Conservation (phyloP, 2,888 invertebrate genomes). For the Chironomus tentans region DNA sequence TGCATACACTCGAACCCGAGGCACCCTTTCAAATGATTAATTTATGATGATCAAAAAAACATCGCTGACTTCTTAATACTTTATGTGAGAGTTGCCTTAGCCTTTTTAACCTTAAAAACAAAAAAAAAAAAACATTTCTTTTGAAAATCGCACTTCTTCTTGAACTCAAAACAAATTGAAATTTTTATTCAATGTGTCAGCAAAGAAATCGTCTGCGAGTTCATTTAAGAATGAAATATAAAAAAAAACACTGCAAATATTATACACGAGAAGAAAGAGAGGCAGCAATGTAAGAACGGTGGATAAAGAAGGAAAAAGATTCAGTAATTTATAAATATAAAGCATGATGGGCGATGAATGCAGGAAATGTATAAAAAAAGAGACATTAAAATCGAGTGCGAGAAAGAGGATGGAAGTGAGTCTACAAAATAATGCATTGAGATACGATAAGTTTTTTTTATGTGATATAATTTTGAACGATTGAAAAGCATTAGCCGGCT, state of each 20-base stretch:
- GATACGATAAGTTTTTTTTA: too few relatives aligned
- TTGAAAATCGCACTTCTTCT: neutral
- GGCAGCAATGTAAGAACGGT: neutral
- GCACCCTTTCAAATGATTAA: neutral
- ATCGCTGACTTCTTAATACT: neutral
- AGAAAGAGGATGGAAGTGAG: too few relatives aligned
- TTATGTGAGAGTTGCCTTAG: too few relatives aligned
- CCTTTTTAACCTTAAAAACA: neutral
- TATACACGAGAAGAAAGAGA: neutral
- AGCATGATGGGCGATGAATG: neutral
- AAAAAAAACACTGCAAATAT: neutral
- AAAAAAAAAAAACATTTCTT: neutral
- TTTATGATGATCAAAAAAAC: neutral
- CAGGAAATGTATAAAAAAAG: neutral
- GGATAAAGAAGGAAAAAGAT: neutral
- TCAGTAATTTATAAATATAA: neutral
- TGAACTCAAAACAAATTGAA: neutral
- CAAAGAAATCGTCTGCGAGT: neutral
- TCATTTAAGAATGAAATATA: neutral
- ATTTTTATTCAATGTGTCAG: slow-evolving; percentile 17
- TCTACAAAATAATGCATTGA: too few relatives aligned
- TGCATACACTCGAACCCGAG: too few relatives aligned
- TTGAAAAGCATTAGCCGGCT: too few relatives aligned
- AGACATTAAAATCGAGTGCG: neutral
- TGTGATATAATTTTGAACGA: too few relatives aligned